A percentile compares a stretch with the other conserved stretches of the same genome.
Evolutionary conservation across 2,113 vertebrate species (phyloP).

Genomic region (Edolisoma coerulescens): DNA sequence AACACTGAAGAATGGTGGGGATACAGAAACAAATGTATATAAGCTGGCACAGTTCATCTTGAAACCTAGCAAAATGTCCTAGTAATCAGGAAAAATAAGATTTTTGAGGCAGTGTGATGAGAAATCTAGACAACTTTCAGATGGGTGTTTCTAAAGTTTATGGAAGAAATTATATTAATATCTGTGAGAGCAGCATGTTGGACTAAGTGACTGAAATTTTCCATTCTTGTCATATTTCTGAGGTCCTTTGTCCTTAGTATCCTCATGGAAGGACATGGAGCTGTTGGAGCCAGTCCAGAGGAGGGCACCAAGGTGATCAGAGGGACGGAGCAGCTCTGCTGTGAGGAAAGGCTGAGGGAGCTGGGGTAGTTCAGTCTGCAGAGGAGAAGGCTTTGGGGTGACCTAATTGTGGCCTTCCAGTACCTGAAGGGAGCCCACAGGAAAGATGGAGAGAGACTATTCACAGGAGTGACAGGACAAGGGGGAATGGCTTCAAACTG

Average conservation of each 20-base stretch:
- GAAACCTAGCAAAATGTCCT: background rate
- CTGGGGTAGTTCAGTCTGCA: fast-evolving
- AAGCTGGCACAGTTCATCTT: background rate
- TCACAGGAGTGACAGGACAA: background rate
- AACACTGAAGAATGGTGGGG: background rate
- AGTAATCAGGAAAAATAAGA: background rate
- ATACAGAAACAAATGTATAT: background rate
- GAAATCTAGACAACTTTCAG: background rate
- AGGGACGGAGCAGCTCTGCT: background rate
- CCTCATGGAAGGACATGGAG: background rate
- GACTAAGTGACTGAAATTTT: background rate
- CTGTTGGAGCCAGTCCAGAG: background rate
- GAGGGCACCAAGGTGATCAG: background rate
- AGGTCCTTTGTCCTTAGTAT: background rate
- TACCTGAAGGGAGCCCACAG: background rate
- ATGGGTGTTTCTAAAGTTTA: background rate
- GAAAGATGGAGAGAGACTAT: background rate
- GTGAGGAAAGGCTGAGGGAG: background rate
- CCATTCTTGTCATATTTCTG: background rate
- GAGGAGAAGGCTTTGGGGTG: fast-evolving
- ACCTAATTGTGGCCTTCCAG: fast-evolving
- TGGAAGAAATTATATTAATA: background rate
- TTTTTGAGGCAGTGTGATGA: background rate
- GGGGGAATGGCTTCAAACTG: fast-evolving
- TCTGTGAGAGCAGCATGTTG: background rate